These are phyloP conservation scores for Bathynomus jamesi DNA, from an alignment of 1,140 invertebrate species.

Conservation along the genomic window DNA sequence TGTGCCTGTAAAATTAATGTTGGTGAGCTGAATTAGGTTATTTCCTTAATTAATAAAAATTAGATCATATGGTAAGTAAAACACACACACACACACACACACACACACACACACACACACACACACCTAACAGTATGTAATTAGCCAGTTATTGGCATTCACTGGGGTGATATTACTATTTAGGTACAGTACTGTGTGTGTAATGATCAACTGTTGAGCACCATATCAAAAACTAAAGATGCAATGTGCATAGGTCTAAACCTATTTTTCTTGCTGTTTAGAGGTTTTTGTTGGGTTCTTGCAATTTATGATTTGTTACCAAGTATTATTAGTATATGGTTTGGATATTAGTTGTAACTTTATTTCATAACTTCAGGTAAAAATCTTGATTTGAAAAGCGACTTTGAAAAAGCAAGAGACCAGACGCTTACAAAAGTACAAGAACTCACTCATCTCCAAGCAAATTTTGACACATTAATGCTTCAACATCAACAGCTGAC, in stretches of 20 bases:
- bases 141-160: too few species aligned
- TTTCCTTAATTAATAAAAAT: too few species aligned
- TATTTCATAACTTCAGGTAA: not conserved
- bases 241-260: not conserved
- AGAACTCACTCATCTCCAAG: not conserved
- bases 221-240: not conserved
- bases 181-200: too few species aligned
- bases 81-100: too few species aligned
- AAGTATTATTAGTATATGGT: too few species aligned
- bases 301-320: not conserved
- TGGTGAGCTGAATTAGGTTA: too few species aligned
- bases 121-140: too few species aligned
- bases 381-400: not conserved
- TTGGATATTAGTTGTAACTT: too few species aligned
- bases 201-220: not conserved
- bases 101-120: too few species aligned
- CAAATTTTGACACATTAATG: not conserved
- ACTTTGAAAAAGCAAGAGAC: not conserved
- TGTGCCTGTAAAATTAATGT: too few species aligned
- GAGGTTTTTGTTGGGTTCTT: not conserved
- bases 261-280: not conserved
- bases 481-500: not conserved
- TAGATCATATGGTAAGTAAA: too few species aligned
- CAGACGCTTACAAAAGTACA: not conserved
- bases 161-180: too few species aligned